Evolutionary conservation across 2,888 invertebrate genomes (phyloP).

Genomic region (Chymomyza procnemis): DNA sequence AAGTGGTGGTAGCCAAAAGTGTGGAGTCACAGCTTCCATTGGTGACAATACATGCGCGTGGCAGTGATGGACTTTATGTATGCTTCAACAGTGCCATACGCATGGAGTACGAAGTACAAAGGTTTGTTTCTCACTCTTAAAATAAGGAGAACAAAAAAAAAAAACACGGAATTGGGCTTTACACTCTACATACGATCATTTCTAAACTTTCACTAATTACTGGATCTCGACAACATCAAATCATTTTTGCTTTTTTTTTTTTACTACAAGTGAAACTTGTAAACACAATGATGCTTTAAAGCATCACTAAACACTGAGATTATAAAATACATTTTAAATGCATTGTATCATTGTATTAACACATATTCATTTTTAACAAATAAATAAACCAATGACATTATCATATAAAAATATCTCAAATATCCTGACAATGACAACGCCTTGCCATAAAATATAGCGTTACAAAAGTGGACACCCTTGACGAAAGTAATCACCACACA

Average conservation of each 20-base stretch:
- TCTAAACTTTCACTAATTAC: slow-evolving; percentile 63
- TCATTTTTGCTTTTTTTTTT: not conserved
- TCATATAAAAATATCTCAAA: not conserved
- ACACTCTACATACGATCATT: no score
- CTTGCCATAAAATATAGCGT: slow-evolving; percentile 24
- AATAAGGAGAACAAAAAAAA: no score
- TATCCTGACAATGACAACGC: not conserved
- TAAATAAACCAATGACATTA: not conserved
- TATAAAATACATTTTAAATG: slow-evolving; percentile 4
- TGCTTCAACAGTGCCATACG: slow-evolving; percentile 86
- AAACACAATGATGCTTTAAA: not conserved
- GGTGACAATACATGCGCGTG: slow-evolving; percentile 85
- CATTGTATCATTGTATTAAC: slow-evolving; percentile 2
- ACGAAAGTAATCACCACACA: slow-evolving; percentile 50
- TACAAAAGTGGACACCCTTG: slow-evolving; percentile 47
- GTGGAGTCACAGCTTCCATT: slow-evolving; percentile 61
- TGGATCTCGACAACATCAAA: slow-evolving; percentile 34
- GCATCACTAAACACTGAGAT: not conserved
- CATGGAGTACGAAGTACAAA: slow-evolving; percentile 81
- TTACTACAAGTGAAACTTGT: not conserved
- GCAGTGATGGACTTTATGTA: slow-evolving; percentile 80
- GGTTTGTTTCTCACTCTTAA: no score
- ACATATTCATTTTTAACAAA: not conserved
- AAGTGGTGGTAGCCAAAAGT: slow-evolving; percentile 61
- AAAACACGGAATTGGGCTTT: no score